Evolutionary conservation across 1,140 invertebrate genomes (phyloP), one percentile per base, ranked within the genome.

Genomic region (Drosophila cardini): DNA sequence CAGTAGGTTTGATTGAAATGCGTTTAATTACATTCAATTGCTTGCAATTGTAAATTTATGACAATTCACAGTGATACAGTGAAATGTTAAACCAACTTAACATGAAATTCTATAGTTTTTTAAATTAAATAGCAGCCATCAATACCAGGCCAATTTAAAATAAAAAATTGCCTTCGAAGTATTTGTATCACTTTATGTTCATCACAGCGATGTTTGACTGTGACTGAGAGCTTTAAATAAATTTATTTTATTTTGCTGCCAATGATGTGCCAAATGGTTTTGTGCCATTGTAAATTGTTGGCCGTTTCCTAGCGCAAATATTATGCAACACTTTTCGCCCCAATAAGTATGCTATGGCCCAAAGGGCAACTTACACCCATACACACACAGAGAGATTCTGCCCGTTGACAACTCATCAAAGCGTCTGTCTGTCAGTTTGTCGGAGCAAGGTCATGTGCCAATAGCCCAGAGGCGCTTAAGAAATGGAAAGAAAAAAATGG

Each of bases 401-500:
- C 62, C 62, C 83, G 81, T 86, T 87, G 83, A 86, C 83, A 86
- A 83, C 58, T 87, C 83, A 83, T 86, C 82, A 86, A 82, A 70
- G 64, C 61, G 74, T 64, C 61, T 56, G 69, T 67, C 58, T 26
- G 11, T 15, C 45, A 52, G 53, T 21, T 42, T 7, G 71, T 21
- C 52, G 50, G 43, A 72, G 72, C 83, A 86, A 86, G 83, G 83
- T 86, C 83, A 83, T 87, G 76, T 83, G 84, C 76, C 83, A 83
- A 87, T 76, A 78, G 78, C 83, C 83, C 62, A 50, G 42, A 78
- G 84, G 75, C 83, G 81, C 56, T 82, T 57, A 64, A 82, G 78
- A 57, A 82, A 87, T 62, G 57, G 61, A 18, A 57, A 72, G 48
- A 64, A 62, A 46, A 64, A 80, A 57, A 64, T 40, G 57, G 62